A percentile compares a stretch with the other conserved stretches of the same genome.
Conservation (phyloP, 2,797 vertebrate species). For the Microctenopoma stevenorrisi region DNA sequence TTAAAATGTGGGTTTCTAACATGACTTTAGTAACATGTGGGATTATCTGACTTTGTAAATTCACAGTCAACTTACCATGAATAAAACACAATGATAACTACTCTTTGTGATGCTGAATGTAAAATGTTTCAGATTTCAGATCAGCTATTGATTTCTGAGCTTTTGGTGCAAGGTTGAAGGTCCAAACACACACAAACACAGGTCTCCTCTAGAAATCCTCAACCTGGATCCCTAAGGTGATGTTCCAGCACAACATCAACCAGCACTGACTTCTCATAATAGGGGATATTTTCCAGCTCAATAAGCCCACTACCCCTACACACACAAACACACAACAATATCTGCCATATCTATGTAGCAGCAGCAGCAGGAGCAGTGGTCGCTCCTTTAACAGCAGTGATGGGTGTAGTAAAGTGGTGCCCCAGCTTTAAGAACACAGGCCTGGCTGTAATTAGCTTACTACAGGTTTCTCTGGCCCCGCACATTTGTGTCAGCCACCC, state of each 20-base stretch:
- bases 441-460: constrained; percentile 81
- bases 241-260: constrained; percentile 23
- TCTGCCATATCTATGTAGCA: constrained; percentile 10
- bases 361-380: not conserved
- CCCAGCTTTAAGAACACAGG: constrained; percentile 70
- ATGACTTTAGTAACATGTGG: not conserved
- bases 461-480: constrained; percentile 74
- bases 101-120: not conserved
- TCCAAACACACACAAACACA: constrained; percentile 1
- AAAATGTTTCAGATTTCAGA: constrained; percentile 12
- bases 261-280: constrained; percentile 38
- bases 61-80: not conserved
- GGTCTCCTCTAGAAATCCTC: constrained; percentile 20
- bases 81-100: not conserved
- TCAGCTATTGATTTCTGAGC: constrained; percentile 10
- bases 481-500: constrained; percentile 83
- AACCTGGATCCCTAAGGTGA: constrained; percentile 37
- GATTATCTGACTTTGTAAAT: not conserved
- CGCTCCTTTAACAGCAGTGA: constrained; percentile 46
- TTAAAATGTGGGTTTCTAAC: too few species aligned
- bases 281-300: constrained; percentile 37
- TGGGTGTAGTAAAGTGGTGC: constrained; percentile 60
- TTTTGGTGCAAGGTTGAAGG: constrained; percentile 12
- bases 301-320: constrained; percentile 13
- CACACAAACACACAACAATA: constrained; percentile 7